These are phyloP conservation scores for Gallinago undulata DNA, from an alignment of 2,113 vertebrate genomes.

Conservation along the genomic window DNA sequence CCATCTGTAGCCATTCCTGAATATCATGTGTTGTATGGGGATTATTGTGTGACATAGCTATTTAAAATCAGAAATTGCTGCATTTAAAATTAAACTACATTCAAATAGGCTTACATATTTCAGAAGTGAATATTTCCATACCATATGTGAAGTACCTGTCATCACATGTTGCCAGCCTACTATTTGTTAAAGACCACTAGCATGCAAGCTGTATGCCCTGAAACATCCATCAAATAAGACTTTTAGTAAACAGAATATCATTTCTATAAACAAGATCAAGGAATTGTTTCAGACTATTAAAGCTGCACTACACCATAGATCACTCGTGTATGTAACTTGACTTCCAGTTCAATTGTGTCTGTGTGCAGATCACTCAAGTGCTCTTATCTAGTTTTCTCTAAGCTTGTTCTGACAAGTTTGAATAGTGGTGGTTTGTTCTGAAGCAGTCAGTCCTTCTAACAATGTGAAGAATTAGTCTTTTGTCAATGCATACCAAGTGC, in stretches of 20 bases:
- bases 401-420: slow-evolving; percentile 52
- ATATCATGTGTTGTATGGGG: not conserved
- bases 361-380: slow-evolving; percentile 43
- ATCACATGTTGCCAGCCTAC: not conserved
- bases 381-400: slow-evolving; percentile 46
- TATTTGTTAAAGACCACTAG: not conserved
- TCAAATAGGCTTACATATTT: not conserved
- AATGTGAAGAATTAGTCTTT: slow-evolving; percentile 66
- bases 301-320: slow-evolving; percentile 5
- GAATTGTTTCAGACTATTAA: slow-evolving; percentile 6
- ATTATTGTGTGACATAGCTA: not conserved
- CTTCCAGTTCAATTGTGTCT: slow-evolving; percentile 44
- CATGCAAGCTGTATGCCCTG: not conserved
- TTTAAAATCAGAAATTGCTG: not conserved
- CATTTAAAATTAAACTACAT: not conserved
- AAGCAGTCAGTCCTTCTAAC: slow-evolving; percentile 42
- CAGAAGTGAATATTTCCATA: not conserved
- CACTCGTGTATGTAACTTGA: slow-evolving; percentile 12
- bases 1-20: not conserved
- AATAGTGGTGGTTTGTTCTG: slow-evolving; percentile 67
- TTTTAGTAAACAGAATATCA: not conserved
- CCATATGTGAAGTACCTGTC: not conserved
- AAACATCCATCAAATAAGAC: not conserved
- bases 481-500: slow-evolving; percentile 24
- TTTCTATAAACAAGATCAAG: not conserved